Evolutionary conservation across 2,797 vertebrate species (phyloP).

Genomic region (Telmatherina bonti): DNA sequence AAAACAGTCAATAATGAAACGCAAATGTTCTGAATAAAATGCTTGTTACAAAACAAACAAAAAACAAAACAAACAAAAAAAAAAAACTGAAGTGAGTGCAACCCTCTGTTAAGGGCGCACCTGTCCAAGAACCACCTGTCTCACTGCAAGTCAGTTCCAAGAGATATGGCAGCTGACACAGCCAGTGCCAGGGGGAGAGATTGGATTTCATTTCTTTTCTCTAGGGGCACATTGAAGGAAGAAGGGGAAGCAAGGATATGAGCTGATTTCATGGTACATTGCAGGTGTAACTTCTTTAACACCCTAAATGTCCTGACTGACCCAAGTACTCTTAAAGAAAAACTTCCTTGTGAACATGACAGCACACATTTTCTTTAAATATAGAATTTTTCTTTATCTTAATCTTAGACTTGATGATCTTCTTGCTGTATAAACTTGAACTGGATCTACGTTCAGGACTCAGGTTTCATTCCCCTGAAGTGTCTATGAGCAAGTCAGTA

Average conservation of each 20-base stretch:
- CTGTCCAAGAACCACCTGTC: slow-evolving; percentile 75
- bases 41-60: not conserved
- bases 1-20: not conserved
- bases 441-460: not conserved
- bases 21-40: not conserved
- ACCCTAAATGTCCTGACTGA: slow-evolving; percentile 45
- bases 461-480: not conserved
- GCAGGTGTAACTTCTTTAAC: slow-evolving; percentile 51
- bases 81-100: slow-evolving; percentile 15
- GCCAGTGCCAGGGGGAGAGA: slow-evolving; percentile 53
- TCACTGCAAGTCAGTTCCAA: slow-evolving; percentile 44
- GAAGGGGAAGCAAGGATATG: slow-evolving; percentile 49
- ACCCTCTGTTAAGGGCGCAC: slow-evolving; percentile 66
- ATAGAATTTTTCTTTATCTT: not conserved
- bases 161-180: slow-evolving; percentile 64
- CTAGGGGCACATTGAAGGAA: slow-evolving; percentile 32
- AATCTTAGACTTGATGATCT: not conserved
- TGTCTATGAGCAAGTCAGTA: not conserved
- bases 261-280: slow-evolving; percentile 71
- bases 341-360: slow-evolving; percentile 3
- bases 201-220: slow-evolving; percentile 60
- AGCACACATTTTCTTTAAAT: not conserved
- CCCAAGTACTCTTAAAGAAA: not conserved
- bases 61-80: not conserved
- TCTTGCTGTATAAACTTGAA: not conserved